Conservation (phyloP, 2,797 vertebrate genomes). For the Chrosomus eos region DNA sequence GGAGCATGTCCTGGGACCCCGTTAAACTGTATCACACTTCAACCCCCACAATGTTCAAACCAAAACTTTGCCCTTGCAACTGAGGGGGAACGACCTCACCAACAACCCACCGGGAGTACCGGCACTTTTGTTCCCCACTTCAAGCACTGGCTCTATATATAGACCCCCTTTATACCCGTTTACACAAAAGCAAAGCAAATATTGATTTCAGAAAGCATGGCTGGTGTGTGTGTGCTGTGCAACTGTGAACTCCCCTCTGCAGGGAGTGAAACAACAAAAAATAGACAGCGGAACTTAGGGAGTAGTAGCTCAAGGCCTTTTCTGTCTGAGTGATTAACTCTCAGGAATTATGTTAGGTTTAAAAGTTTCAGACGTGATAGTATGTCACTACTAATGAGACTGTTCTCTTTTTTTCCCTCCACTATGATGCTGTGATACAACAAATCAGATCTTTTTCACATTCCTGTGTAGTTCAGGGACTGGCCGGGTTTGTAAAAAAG, state of each 20-base stretch:
- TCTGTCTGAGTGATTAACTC: not conserved
- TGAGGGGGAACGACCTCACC: too few species aligned
- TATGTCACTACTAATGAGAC: constrained; percentile 23
- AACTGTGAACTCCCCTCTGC: constrained; percentile 55
- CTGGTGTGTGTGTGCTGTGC: constrained; percentile 59
- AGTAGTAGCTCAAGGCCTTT: constrained; percentile 18
- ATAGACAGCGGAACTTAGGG: constrained; percentile 8
- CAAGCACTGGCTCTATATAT: not conserved
- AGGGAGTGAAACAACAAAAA: constrained; percentile 44
- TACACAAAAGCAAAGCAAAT: constrained; percentile 66
- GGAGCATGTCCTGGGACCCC: not conserved
- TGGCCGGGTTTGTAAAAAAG: constrained; percentile 35
- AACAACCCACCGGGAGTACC: too few species aligned
- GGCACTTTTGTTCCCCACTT: not conserved
- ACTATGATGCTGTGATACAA: not conserved
- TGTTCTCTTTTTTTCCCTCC: not conserved
- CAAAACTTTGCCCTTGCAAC: not conserved
- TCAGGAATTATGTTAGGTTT: constrained; percentile 3
- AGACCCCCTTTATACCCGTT: constrained; percentile 52
- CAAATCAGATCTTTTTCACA: constrained; percentile 22
- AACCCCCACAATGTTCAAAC: not conserved
- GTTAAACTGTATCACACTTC: not conserved
- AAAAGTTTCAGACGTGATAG: constrained; percentile 20
- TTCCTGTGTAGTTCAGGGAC: constrained; percentile 34
- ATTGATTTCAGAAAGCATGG: constrained; percentile 70